Base-by-base conservation (phyloP, 2,113 vertebrate species). In the Pseudopipra pipra region DNA sequence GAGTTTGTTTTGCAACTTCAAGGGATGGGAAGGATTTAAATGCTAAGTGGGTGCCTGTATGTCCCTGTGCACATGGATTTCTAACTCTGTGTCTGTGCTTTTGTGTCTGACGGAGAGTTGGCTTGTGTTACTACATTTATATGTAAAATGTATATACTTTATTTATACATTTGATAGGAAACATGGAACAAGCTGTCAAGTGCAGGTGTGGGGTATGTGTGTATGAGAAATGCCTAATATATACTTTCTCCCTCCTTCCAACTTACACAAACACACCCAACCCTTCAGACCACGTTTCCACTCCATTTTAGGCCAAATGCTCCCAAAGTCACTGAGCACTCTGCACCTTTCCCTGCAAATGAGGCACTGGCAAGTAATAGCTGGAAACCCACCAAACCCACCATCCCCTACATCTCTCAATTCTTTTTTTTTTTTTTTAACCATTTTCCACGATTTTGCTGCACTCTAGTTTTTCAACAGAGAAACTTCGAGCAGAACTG, bases 91-190 rank as follows among this genome's bases (percentile, higher is more conserved):
- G n/a, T 46, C 63, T 80, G 33, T 72, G 54, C 59, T 80, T 93
- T 70, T 63, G 33, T 52, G 63, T 61, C 68, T 72, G n/a, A 70
- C 1, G 5, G 85, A 73, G 95, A 87, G 73, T 55, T 96, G 93
- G 52, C 23, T 84, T 58, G 73, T 47, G 51, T 58, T 93, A 41
- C 83, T 89, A 76, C 8, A 5, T 93, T 94, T 94, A 44, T 65
- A 33, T 44, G 61, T 90, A 92, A 93, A 88, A 96, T 85, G 80
- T 93, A 81, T 96, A 94, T 94, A 68, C 12, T 9, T 84, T 94
- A 93, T 90, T 93, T 96, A 95, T 94, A 94, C 88, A 78, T 89
- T 97, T 87, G 92, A 93, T 95, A 87, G 10, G 51, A 95, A 94
- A 93, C 95, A 94, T 89, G 77, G 89, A 92, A 85, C 76, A 81